Evolutionary conservation across 2,797 vertebrate species (phyloP).

Genomic region (Sylvilagus floridanus): DNA sequence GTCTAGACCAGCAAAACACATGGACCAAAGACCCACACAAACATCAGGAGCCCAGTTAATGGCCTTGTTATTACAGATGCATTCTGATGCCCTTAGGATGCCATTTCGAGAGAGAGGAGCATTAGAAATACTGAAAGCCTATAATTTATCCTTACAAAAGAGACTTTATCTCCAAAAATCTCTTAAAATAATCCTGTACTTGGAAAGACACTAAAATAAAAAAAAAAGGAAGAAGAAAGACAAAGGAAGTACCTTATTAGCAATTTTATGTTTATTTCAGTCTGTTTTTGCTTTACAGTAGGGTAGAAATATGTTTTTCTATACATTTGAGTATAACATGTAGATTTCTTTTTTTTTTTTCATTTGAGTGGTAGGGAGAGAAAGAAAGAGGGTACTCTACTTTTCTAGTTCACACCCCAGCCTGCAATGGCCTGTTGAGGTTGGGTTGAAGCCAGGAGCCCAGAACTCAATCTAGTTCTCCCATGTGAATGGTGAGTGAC

Average conservation of each 20-base stretch:
- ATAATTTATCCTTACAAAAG: neutral
- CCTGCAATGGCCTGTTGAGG: no score
- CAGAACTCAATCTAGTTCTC: no score
- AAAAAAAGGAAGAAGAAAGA: neutral
- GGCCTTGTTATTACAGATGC: accelerated
- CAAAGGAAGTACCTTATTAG: neutral
- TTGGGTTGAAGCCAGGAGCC: no score
- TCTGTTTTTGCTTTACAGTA: neutral
- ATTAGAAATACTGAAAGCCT: neutral
- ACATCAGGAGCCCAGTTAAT: neutral
- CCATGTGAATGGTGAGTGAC: no score
- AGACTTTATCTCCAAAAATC: neutral
- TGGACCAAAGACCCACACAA: neutral
- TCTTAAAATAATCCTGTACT: neutral
- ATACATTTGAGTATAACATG: neutral
- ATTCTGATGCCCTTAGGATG: slow-evolving; percentile 2
- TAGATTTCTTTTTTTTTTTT: no score
- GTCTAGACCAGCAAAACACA: neutral
- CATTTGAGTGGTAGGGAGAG: no score
- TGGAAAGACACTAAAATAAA: neutral
- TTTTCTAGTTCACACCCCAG: no score
- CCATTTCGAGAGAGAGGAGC: neutral
- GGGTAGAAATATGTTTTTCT: neutral
- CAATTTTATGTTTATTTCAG: neutral
- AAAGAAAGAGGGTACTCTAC: no score